Conservation (phyloP, 2,113 vertebrate genomes). For the Jacana jacana region DNA sequence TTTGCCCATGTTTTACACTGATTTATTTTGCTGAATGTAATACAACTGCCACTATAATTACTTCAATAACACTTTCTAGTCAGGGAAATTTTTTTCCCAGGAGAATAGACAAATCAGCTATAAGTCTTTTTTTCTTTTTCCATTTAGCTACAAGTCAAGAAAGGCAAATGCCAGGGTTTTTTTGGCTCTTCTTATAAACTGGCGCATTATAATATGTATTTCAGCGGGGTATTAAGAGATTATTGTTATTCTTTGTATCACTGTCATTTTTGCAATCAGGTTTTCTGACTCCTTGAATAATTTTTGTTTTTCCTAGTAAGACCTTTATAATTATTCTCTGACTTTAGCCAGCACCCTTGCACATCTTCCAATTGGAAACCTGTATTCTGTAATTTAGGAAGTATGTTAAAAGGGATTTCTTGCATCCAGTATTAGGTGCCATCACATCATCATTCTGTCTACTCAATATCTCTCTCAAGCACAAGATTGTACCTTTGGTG, state of each 20-base stretch:
- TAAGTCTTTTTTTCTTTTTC: background rate
- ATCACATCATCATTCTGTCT: background rate
- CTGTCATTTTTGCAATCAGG: background rate
- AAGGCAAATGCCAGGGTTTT: background rate
- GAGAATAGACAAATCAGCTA: background rate
- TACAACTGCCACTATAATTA: background rate
- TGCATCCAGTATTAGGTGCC: background rate
- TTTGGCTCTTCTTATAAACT: background rate
- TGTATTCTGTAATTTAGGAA: background rate
- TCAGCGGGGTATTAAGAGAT: background rate
- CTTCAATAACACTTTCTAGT: background rate
- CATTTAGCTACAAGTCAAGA: background rate
- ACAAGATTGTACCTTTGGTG: background rate
- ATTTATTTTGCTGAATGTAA: constrained; percentile 14
- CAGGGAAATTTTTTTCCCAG: background rate
- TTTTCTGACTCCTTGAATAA: background rate
- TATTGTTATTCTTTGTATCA: background rate
- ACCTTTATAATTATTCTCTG: background rate
- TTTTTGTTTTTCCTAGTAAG: background rate
- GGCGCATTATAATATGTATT: background rate
- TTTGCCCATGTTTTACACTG: background rate
- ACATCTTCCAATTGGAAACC: background rate
- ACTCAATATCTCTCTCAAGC: background rate
- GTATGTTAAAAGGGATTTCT: background rate
- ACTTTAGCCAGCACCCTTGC: background rate